Conservation (phyloP, 2,888 invertebrate species). For the Lutraria lutraria region DNA sequence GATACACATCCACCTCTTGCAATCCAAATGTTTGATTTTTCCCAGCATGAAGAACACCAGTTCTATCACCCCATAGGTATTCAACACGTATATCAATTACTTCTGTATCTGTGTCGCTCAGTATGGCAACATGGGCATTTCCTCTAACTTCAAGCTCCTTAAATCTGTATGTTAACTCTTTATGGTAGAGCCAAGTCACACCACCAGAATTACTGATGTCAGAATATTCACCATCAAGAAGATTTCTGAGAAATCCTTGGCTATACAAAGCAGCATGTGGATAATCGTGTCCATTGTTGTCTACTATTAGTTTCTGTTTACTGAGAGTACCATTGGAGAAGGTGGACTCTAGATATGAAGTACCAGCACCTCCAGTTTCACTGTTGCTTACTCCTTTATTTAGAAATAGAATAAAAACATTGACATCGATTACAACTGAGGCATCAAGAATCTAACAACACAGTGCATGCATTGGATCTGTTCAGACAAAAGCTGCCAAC, state of each 20-base stretch:
- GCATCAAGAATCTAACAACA: neutral
- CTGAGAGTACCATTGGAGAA: conserved; percentile 50
- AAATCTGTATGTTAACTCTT: conserved; percentile 66
- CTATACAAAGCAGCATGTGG: conserved; percentile 66
- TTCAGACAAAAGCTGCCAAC: neutral
- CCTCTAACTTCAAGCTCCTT: conserved; percentile 73
- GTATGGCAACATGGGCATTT: conserved; percentile 79
- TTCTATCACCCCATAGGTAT: conserved; percentile 74
- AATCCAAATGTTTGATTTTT: conserved; percentile 74
- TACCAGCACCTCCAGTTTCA: conserved; percentile 80
- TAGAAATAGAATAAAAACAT: neutral
- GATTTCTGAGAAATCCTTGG: conserved; percentile 68
- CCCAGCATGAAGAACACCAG: conserved; percentile 78
- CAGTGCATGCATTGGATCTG: neutral
- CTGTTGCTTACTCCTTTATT: conserved; percentile 68
- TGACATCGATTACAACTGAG: neutral
- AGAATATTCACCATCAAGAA: conserved; percentile 73
- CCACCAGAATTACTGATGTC: conserved; percentile 75
- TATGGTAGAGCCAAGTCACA: conserved; percentile 77
- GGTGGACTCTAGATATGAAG: conserved; percentile 73
- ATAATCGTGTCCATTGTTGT: conserved; percentile 76
- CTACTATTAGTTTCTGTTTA: conserved; percentile 68
- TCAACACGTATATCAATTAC: conserved; percentile 65
- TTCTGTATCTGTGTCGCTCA: conserved; percentile 72
- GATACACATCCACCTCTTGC: conserved; percentile 74